phyloP scores from a whole-genome alignment of 2,797 vertebrate genomes.

The Intellagama lesueurii region DNA sequence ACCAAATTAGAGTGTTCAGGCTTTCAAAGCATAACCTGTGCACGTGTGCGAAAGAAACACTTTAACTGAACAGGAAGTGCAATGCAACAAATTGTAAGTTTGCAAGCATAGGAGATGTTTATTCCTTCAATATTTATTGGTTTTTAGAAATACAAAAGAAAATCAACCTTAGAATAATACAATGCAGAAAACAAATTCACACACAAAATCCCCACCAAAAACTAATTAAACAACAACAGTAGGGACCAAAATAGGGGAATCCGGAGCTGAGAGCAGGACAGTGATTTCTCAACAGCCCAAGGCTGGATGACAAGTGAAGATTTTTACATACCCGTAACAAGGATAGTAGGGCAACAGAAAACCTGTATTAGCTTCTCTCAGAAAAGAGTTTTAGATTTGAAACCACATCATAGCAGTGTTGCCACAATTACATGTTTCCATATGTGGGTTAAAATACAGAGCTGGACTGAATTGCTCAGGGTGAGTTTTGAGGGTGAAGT shows the following conservation, averaged over 20 bases:
- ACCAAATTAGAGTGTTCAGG: background rate
- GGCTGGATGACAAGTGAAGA: background rate
- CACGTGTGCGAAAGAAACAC: background rate
- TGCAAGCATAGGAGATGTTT: background rate
- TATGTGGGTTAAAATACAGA: too few relatives aligned
- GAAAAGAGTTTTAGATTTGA: too few relatives aligned
- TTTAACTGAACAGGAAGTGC: background rate
- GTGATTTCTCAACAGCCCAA: background rate
- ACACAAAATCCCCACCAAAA: too few relatives aligned
- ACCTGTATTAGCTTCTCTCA: too few relatives aligned
- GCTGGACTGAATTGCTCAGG: too few relatives aligned
- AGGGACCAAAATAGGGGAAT: background rate
- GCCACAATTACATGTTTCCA: too few relatives aligned
- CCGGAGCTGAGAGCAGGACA: background rate
- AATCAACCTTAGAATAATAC: too few relatives aligned
- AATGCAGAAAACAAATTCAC: background rate
- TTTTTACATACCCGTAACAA: background rate
- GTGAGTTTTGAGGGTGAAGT: too few relatives aligned
- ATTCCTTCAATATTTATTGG: background rate
- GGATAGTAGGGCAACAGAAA: too few relatives aligned
- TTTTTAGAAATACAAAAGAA: background rate
- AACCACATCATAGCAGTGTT: too few relatives aligned
- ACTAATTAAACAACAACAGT: background rate
- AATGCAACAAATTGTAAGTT: background rate
- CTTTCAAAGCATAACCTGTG: background rate